Base-by-base conservation (phyloP, 2,888 invertebrate genomes). In the Cabera pusaria region DNA sequence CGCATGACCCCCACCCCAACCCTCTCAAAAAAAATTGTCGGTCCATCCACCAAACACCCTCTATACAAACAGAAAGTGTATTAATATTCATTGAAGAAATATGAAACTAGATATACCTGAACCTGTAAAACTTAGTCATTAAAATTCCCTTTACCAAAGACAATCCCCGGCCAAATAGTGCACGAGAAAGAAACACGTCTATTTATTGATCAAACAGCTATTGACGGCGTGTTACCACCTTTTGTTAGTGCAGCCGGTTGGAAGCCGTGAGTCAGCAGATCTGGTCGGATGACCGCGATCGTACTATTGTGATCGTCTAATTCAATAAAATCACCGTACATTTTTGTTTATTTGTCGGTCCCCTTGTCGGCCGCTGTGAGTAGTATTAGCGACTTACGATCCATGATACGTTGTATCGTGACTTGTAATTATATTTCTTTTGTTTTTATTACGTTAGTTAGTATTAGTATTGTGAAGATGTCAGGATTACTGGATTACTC, bases 311-410 rank as follows among this genome's bases (percentile, higher is more conserved):
- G 83, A 82, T 79, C 84, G 67, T 71, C 81, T 88, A 88, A 88
- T 87, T 88, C 87, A 88, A 88, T 88, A 85, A 87, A 84, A 86
- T 84, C 84, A 80, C 78, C 68, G 74, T 72, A 76, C 79, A 86
- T 84, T 85, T 81, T 85, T 82, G 83, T 87, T 85, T 86, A 79
- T 84, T 84, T 82, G 75, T 72, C 79, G 80, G 82, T 72, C 74
- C 74, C 77, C 80, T 85, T 85, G 82, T 76, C 74, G 79, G 74
- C 39, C 52, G 47, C 63, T 57, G 71, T 73, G 66, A 73, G 64
- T 72, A 62, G 80, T 70, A 77, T 76, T 75, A 78, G 72, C 61
- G 60, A 76, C 76, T 79, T 72, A 77, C 67, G 56, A 58, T 59
- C 50, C 66, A 75, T 78, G 77, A 82, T 81, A 75, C 59, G 48